A percentile compares a stretch with the other conserved stretches of the same genome.
Evolutionary conservation across 2,113 vertebrate species (phyloP).

Genomic region (Caranx melampygus): DNA sequence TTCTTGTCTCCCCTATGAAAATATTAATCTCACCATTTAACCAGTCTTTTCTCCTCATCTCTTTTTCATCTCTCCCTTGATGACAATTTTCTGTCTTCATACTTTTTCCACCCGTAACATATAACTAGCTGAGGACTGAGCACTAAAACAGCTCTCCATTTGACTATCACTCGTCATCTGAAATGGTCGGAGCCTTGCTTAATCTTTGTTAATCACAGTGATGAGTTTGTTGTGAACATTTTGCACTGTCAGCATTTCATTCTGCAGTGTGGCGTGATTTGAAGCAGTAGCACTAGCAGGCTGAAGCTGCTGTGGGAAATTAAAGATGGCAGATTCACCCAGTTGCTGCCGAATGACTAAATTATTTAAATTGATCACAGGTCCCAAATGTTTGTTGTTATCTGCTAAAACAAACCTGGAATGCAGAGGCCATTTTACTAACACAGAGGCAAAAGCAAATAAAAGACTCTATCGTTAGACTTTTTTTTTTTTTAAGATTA

Average conservation of each 20-base stretch:
- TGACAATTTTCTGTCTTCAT: constrained; percentile 14
- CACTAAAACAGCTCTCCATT: not conserved
- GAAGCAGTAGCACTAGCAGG: not conserved
- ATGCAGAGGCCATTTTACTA: not conserved
- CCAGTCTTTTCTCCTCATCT: not conserved
- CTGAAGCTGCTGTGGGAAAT: not conserved
- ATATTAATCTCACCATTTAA: constrained; percentile 20
- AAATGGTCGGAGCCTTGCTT: not conserved
- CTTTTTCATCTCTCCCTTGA: constrained; percentile 16
- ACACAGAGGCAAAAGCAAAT: not conserved
- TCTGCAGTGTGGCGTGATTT: constrained; percentile 3
- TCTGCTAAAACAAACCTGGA: not conserved
- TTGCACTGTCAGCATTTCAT: constrained; percentile 1
- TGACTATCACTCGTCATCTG: not conserved
- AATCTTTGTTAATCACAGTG: not conserved
- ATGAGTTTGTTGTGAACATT: constrained; percentile 9
- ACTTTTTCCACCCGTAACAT: not conserved
- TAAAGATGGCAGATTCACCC: not conserved
- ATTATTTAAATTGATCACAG: constrained; percentile 23
- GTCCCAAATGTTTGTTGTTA: not conserved
- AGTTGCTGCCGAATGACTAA: constrained; percentile 10
- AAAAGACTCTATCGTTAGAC: not conserved
- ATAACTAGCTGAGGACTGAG: constrained; percentile 18
- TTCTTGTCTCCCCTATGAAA: not conserved
- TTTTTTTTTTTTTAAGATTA: not conserved